A percentile compares a stretch with the other conserved stretches of the same genome.
phyloP scores from a whole-genome alignment of 1,140 invertebrate genomes.

The Lerema accius region DNA sequence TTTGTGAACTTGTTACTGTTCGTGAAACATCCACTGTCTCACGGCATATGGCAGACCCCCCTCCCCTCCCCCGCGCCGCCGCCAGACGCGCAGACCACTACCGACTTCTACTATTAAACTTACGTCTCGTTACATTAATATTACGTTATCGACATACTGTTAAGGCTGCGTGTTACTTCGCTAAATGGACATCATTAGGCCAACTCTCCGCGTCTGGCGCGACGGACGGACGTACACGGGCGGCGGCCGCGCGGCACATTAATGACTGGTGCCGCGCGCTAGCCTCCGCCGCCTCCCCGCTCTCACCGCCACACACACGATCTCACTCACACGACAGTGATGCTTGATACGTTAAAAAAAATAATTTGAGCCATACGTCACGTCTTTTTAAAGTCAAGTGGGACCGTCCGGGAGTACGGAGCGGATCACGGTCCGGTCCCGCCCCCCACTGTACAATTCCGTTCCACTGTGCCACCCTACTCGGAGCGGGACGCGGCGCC shows the following conservation, averaged over 20 bases:
- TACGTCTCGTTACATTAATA: conserved; percentile 18
- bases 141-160: conserved; percentile 20
- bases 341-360: conserved; percentile 28
- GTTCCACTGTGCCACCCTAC: too few species aligned
- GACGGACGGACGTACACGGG: background rate
- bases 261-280: background rate
- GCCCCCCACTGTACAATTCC: too few species aligned
- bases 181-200: conserved; percentile 24
- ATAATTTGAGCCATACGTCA: conserved; percentile 32
- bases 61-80: conserved; percentile 8
- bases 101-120: conserved; percentile 21
- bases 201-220: conserved; percentile 3
- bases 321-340: conserved; percentile 30
- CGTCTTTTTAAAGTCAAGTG: conserved; percentile 33
- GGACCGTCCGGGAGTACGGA: conserved; percentile 29
- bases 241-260: conserved; percentile 1
- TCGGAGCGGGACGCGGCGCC: too few species aligned
- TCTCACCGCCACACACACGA: conserved; percentile 29
- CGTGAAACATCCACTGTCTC: conserved; percentile 62
- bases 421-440: too few species aligned
- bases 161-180: conserved; percentile 24
- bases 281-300: too few species aligned
- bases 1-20: conserved; percentile 78
- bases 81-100: conserved; percentile 3
- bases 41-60: conserved; percentile 74